Evolutionary conservation across 2,888 invertebrate genomes (phyloP).

Genomic region (Drosophila meridionalis): DNA sequence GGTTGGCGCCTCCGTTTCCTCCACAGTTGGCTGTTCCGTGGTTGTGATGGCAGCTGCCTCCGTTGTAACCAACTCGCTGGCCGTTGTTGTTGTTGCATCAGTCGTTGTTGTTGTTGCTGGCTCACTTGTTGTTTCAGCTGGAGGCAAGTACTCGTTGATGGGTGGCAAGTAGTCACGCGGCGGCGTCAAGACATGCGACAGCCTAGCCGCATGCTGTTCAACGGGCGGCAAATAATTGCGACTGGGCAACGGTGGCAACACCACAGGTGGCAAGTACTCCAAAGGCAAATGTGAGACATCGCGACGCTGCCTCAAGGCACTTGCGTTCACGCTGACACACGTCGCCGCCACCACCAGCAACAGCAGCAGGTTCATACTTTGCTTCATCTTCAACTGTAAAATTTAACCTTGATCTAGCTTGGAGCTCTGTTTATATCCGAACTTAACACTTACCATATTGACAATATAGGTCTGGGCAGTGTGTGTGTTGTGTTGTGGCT

Average conservation of each 20-base stretch:
- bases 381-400: constrained; percentile 11
- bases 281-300: constrained; percentile 79
- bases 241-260: constrained; percentile 72
- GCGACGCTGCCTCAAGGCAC: constrained; percentile 64
- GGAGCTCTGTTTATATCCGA: not conserved
- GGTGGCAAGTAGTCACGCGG: constrained; percentile 75
- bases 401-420: constrained; percentile 12
- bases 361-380: not conserved
- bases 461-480: constrained; percentile 11
- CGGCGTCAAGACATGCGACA: constrained; percentile 57
- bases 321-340: constrained; percentile 28
- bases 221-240: constrained; percentile 79
- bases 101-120: constrained; percentile 44
- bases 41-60: constrained; percentile 22
- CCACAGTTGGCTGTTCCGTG: constrained; percentile 24
- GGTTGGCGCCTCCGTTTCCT: constrained; percentile 49
- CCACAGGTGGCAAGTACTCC: constrained; percentile 75
- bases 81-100: constrained; percentile 45
- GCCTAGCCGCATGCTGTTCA: constrained; percentile 65
- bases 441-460: constrained; percentile 54
- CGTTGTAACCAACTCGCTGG: constrained; percentile 19
- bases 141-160: constrained; percentile 69
- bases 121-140: constrained; percentile 36
- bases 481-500: not conserved
- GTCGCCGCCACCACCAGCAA: constrained; percentile 18